Percentiles rank a stretch among this genome's conserved stretches.
Conservation (phyloP, 2,797 vertebrate genomes). For the Pantherophis vulpinus region DNA sequence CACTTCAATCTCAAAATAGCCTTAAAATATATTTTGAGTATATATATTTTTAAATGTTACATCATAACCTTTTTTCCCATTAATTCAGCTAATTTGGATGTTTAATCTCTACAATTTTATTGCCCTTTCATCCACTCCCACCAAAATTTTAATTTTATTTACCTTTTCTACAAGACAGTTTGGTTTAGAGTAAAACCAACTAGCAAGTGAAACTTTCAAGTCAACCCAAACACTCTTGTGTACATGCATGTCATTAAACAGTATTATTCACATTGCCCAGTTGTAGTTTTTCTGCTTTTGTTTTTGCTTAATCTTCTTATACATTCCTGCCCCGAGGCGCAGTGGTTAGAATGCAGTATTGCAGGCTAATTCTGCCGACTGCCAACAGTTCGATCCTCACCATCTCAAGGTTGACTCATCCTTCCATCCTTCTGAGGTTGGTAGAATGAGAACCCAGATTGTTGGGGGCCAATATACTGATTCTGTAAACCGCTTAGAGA, state of each 20-base stretch:
- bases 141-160: background rate
- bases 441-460: background rate
- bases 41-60: background rate
- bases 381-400: background rate
- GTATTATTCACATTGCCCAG: background rate
- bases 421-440: background rate
- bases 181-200: background rate
- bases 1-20: background rate
- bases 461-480: background rate
- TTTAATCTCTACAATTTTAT: background rate
- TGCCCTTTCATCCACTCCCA: background rate
- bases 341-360: background rate
- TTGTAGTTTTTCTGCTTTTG: background rate
- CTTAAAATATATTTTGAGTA: background rate
- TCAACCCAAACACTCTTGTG: background rate
- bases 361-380: background rate
- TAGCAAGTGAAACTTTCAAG: background rate
- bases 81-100: background rate
- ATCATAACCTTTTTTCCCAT: background rate
- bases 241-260: background rate
- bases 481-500: background rate
- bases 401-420: background rate
- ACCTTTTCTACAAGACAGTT: background rate
- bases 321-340: background rate
- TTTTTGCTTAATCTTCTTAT: background rate